Percentiles rank a stretch among this genome's conserved stretches.
phyloP scores from a whole-genome alignment of 2,113 vertebrate genomes.

The Rattus norvegicus region DNA sequence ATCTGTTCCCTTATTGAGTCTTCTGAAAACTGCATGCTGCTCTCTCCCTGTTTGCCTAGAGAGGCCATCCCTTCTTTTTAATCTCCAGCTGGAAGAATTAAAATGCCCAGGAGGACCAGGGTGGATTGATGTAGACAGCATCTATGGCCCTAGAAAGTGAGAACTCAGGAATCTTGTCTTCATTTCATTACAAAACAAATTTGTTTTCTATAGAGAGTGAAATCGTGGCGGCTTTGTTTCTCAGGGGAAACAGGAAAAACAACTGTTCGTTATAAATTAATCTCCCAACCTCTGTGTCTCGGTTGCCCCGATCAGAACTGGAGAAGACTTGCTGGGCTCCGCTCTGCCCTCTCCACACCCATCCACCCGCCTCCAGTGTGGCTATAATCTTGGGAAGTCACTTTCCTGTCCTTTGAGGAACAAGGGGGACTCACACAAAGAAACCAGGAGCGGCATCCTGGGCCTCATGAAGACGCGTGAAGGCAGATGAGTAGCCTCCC shows the following conservation, averaged over 20 bases:
- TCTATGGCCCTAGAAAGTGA: background rate
- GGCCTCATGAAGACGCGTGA: conserved; percentile 26
- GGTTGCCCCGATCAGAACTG: background rate
- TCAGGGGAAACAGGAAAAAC: background rate
- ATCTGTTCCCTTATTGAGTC: conserved; percentile 57
- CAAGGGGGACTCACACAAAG: background rate
- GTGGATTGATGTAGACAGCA: background rate
- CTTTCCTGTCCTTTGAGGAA: conserved; percentile 27
- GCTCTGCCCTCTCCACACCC: fast-evolving
- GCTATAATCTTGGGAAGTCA: background rate
- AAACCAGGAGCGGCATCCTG: fast-evolving
- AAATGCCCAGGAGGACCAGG: conserved; percentile 29
- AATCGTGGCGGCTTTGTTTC: conserved; percentile 46
- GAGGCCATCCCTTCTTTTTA: conserved; percentile 56
- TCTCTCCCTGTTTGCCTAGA: conserved; percentile 35
- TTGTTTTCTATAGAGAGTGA: conserved; percentile 2
- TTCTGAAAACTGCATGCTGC: conserved; percentile 62
- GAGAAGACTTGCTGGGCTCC: background rate
- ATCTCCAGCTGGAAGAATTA: conserved; percentile 57
- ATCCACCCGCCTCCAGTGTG: fast-evolving
- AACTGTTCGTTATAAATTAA: background rate
- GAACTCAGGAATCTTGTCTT: conserved; percentile 5
- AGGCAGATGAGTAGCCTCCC: background rate
- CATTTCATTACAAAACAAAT: background rate
- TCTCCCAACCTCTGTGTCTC: background rate